These are phyloP conservation scores for Ctenopoma kingsleyae DNA, from an alignment of 2,797 vertebrate species.

Conservation along the genomic window DNA sequence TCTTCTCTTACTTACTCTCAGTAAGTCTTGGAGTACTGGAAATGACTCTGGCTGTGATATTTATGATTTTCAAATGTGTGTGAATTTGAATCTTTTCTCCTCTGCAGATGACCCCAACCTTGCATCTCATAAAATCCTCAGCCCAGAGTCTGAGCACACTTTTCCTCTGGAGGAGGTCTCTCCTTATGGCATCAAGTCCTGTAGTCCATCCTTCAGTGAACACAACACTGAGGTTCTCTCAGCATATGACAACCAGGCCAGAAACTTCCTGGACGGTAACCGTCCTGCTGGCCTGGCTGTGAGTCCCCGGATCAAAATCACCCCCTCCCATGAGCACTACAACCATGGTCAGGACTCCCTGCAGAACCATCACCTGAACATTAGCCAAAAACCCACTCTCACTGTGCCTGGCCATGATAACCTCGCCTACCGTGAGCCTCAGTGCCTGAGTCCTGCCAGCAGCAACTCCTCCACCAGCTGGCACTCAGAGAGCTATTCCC, in stretches of 20 bases:
- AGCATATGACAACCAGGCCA: conserved; percentile 90
- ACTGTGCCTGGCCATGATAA: conserved; percentile 93
- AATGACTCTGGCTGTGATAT: background rate
- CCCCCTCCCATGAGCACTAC: conserved; percentile 96
- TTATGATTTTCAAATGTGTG: background rate
- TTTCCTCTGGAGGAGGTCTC: conserved; percentile 89
- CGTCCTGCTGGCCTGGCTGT: conserved; percentile 87
- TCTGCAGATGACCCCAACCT: conserved; percentile 92
- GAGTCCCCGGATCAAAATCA: conserved; percentile 98
- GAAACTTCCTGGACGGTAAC: conserved; percentile 87
- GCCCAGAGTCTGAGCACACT: conserved; percentile 87
- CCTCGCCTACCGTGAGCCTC: conserved; percentile 92
- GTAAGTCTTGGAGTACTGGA: background rate
- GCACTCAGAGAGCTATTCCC: conserved; percentile 97
- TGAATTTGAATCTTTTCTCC: background rate
- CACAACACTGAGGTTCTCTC: conserved; percentile 85
- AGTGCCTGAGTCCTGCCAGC: conserved; percentile 98
- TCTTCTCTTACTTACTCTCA: background rate
- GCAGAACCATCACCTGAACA: conserved; percentile 89
- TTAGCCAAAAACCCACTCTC: conserved; percentile 93
- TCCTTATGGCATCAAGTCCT: conserved; percentile 92
- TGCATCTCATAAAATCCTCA: conserved; percentile 89
- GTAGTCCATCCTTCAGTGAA: conserved; percentile 84
- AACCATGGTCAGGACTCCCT: conserved; percentile 90
- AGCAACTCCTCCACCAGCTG: conserved; percentile 99